phyloP scores from a whole-genome alignment of 2,113 vertebrate species.

The Strix aluco region DNA sequence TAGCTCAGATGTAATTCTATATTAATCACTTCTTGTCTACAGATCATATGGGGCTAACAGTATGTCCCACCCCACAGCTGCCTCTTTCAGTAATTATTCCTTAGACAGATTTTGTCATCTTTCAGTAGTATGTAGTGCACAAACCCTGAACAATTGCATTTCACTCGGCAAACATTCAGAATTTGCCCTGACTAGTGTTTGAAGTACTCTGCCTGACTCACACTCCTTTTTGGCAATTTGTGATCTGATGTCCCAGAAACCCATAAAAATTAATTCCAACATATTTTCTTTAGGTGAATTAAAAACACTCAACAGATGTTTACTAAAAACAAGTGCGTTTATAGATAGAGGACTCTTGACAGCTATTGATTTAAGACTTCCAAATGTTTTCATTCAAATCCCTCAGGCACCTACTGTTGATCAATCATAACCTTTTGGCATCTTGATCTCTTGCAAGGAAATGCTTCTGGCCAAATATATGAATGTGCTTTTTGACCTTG shows the following conservation, averaged over 20 bases:
- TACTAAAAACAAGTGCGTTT: background rate
- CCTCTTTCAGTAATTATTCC: slow-evolving; percentile 8
- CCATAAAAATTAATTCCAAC: background rate
- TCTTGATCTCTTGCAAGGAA: background rate
- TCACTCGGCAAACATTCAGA: background rate
- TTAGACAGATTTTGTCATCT: slow-evolving; percentile 40
- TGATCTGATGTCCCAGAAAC: slow-evolving; percentile 40
- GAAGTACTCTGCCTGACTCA: slow-evolving; percentile 8
- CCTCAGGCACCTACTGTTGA: background rate
- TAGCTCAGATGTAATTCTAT: background rate
- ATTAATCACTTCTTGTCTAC: background rate
- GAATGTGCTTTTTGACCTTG: background rate
- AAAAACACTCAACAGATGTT: slow-evolving; percentile 29
- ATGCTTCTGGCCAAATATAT: background rate
- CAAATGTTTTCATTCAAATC: slow-evolving; percentile 21
- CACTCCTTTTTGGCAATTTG: background rate
- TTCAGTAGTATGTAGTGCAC: background rate
- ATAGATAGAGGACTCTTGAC: background rate
- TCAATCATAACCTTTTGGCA: background rate
- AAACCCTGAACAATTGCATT: slow-evolving; percentile 21
- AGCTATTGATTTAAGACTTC: slow-evolving; percentile 14
- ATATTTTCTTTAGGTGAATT: slow-evolving; percentile 42
- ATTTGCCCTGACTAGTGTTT: slow-evolving; percentile 19
- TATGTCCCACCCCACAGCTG: slow-evolving; percentile 47
- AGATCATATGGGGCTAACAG: slow-evolving; percentile 2